Evolutionary conservation across 2,888 invertebrate genomes (phyloP), one percentile per base, ranked within the genome.

Genomic region (Proisotoma minuta): DNA sequence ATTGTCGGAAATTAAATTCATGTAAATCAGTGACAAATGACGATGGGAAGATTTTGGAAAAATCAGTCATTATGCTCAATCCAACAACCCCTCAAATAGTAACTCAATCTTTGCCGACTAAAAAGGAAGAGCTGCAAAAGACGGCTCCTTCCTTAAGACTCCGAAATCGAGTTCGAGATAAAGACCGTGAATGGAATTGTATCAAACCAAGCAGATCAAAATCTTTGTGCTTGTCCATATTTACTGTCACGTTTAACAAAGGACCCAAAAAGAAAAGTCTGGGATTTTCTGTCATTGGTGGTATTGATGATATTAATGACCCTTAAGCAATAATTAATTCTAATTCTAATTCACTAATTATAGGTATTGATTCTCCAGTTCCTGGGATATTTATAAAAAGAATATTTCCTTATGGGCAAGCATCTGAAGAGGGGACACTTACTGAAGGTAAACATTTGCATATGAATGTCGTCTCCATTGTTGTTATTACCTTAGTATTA

Each of bases 321-420:
- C n/a, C n/a, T n/a, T n/a, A n/a, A n/a, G n/a, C n/a, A n/a, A n/a
- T n/a, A n/a, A n/a, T n/a, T n/a, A n/a, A n/a, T n/a, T n/a, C n/a
- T n/a, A n/a, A n/a, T n/a, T n/a, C n/a, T n/a, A n/a, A n/a, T n/a
- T 91, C 90, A 77, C 90, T 93, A 73, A 91, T 92, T 28, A 92
- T 92, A 53, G 93, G 92, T 48, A 66, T 65, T 57, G 92, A 93
- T 78, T 90, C 91, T 2, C 88, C 91, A 0, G 88, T 88, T 78
- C 88, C 91, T 85, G 91, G 91, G 43, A 91, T 93, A 77, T 91
- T 89, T 78, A 88, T 93, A 1, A 89, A 91, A 79, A 89, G 91
- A 8, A 88, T 93, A 52, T 91, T 91, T 77, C 87, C 89, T 29
- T 84, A 86, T 67, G 92, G 92, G 40, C 88, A 91, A 79, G 90